Evolutionary conservation across 2,888 invertebrate species (phyloP).

Genomic region (Pyrochroa serraticornis): DNA sequence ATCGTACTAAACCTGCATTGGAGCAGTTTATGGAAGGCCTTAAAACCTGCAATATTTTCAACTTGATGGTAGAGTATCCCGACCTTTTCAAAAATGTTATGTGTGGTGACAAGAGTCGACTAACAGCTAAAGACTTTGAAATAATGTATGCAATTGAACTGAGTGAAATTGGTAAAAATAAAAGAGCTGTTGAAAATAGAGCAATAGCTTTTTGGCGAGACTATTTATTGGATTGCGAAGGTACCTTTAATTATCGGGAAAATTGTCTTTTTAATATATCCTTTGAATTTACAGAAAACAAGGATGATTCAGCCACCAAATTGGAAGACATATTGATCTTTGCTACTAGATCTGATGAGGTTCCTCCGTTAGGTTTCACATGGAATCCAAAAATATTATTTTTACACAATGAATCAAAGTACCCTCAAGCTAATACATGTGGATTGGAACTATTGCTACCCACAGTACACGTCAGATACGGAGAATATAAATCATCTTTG

Average conservation of each 20-base stretch:
- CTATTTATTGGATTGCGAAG: conserved; percentile 2
- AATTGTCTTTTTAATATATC: not conserved
- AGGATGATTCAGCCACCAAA: not conserved
- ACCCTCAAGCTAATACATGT: not conserved
- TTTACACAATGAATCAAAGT: not conserved
- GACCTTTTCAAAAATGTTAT: not conserved
- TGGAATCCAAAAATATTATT: not conserved
- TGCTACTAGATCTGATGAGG: not conserved
- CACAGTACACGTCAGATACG: not conserved
- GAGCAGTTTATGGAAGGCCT: conserved; percentile 5
- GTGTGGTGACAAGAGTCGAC: not conserved
- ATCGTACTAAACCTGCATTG: not conserved
- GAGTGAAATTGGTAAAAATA: not conserved
- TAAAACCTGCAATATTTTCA: not conserved
- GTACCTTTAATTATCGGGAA: not conserved
- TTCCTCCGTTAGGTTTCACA: not conserved
- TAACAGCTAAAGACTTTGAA: not conserved
- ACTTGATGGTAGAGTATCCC: not conserved
- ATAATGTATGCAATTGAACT: not conserved
- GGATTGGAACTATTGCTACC: not conserved
- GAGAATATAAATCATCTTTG: not conserved
- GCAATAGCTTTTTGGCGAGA: not conserved
- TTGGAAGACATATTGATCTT: not conserved
- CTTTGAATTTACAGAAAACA: too few species aligned
- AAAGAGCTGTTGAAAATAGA: not conserved